phyloP scores from a whole-genome alignment of 1,140 invertebrate genomes.

The Temnothorax nylanderi region DNA sequence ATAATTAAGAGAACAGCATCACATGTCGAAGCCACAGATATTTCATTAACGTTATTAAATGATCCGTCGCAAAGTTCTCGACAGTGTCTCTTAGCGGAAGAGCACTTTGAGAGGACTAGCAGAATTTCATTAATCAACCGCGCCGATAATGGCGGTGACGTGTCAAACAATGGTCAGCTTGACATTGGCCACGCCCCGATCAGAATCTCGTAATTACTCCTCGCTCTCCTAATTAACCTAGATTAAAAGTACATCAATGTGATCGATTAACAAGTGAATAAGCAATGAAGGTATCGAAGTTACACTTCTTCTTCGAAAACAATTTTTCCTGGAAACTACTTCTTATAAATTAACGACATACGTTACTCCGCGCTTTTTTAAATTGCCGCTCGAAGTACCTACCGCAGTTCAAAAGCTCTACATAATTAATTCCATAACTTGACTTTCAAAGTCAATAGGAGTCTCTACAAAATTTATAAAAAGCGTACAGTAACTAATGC shows the following conservation, averaged over 20 bases:
- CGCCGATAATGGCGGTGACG: constrained; percentile 49
- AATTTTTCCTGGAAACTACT: neutral
- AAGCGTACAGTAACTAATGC: neutral
- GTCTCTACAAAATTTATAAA: neutral
- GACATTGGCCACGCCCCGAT: constrained; percentile 39
- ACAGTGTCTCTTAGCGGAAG: constrained; percentile 27
- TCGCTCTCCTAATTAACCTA: constrained; percentile 61
- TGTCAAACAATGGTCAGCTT: constrained; percentile 61
- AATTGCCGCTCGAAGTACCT: neutral
- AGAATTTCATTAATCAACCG: constrained; percentile 63
- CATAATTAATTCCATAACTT: neutral
- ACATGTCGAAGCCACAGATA: constrained; percentile 26
- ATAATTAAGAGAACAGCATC: constrained; percentile 1
- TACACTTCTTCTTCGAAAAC: neutral
- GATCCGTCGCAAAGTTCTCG: constrained; percentile 36
- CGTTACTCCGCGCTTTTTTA: neutral
- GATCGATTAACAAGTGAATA: constrained; percentile 20
- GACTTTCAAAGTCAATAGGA: neutral
- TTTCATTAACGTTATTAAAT: constrained; percentile 55
- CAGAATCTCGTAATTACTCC: constrained; percentile 51
- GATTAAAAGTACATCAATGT: constrained; percentile 49
- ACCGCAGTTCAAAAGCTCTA: neutral
- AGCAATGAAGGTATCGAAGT: neutral
- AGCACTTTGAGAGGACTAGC: constrained; percentile 42
- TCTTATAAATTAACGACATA: neutral